Conservation (phyloP, 2,113 vertebrate species). For the Tachysurus vachellii region DNA sequence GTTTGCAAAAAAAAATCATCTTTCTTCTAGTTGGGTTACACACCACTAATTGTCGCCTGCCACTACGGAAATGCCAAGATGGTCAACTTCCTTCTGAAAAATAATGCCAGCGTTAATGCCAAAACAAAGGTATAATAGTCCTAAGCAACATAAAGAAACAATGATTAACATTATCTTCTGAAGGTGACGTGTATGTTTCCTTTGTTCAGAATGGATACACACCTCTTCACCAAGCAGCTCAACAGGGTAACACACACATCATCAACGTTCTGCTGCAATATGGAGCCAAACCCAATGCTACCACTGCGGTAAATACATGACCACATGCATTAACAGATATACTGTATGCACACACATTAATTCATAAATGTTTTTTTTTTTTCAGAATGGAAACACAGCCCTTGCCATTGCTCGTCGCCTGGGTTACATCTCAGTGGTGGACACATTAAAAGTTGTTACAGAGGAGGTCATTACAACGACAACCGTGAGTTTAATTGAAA, state of each 20-base stretch:
- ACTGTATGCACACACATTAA: background rate
- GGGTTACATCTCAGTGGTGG: conserved; percentile 98
- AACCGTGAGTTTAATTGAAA: conserved; percentile 76
- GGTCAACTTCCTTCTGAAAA: conserved; percentile 95
- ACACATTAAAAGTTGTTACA: conserved; percentile 94
- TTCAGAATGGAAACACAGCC: conserved; percentile 94
- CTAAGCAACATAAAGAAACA: background rate
- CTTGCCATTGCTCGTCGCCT: conserved; percentile 90
- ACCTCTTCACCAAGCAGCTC: conserved; percentile 94
- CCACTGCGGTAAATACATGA: conserved; percentile 81
- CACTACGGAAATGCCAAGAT: conserved; percentile 98
- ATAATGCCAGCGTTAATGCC: conserved; percentile 86
- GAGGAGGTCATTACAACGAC: conserved; percentile 96
- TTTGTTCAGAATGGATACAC: conserved; percentile 90
- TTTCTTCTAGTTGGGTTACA: conserved; percentile 89
- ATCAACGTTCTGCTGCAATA: conserved; percentile 91
- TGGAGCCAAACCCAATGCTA: conserved; percentile 91
- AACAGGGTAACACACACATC: conserved; percentile 97
- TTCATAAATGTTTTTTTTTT: conserved; percentile 14
- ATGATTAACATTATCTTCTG: background rate
- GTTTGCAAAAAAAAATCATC: background rate
- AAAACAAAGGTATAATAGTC: conserved; percentile 87
- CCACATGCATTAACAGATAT: background rate
- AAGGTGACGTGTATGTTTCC: background rate
- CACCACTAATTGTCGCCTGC: conserved; percentile 93